Percentiles rank a stretch among this genome's conserved stretches.
Conservation (phyloP, 2,113 vertebrate species). For the Paedocypris sp. region DNA sequence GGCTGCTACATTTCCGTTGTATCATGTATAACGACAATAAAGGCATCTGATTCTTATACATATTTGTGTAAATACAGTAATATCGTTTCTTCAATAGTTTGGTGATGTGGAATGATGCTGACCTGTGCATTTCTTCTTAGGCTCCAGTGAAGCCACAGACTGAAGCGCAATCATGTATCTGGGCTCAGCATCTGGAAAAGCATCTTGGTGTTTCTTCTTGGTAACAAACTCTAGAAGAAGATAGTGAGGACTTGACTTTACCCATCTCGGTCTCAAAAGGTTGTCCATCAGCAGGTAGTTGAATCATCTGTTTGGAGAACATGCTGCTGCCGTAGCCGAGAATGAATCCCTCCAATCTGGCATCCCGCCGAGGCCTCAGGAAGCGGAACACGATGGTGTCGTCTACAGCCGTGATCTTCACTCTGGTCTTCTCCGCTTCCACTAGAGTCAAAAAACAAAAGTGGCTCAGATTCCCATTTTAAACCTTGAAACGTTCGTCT, state of each 20-base stretch:
- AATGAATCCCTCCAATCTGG: constrained; percentile 83
- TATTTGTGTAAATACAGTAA: not conserved
- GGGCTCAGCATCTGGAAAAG: constrained; percentile 82
- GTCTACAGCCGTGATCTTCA: constrained; percentile 80
- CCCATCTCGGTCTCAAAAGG: constrained; percentile 76
- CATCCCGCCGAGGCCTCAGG: constrained; percentile 65
- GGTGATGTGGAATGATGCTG: not conserved
- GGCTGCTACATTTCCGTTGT: no score
- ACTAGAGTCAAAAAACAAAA: constrained; percentile 48
- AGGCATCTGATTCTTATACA: no score
- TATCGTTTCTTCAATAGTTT: not conserved
- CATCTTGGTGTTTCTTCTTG: no score
- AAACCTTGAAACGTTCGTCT: no score
- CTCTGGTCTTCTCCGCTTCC: constrained; percentile 80
- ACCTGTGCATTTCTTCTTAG: constrained; percentile 88
- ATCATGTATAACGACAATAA: no score
- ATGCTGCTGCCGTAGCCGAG: constrained; percentile 85
- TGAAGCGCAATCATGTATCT: constrained; percentile 84
- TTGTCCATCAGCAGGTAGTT: constrained; percentile 76
- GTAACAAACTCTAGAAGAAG: not conserved
- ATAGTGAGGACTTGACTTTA: constrained; percentile 41
- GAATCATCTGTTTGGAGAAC: constrained; percentile 86
- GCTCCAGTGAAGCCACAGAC: constrained; percentile 66
- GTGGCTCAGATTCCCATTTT: not conserved
- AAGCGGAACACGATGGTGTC: constrained; percentile 87